Percentiles rank a stretch among this genome's conserved stretches.
These are phyloP conservation scores for Seira sanloemensis DNA, from an alignment of 2,888 invertebrate genomes.

Conservation along the genomic window DNA sequence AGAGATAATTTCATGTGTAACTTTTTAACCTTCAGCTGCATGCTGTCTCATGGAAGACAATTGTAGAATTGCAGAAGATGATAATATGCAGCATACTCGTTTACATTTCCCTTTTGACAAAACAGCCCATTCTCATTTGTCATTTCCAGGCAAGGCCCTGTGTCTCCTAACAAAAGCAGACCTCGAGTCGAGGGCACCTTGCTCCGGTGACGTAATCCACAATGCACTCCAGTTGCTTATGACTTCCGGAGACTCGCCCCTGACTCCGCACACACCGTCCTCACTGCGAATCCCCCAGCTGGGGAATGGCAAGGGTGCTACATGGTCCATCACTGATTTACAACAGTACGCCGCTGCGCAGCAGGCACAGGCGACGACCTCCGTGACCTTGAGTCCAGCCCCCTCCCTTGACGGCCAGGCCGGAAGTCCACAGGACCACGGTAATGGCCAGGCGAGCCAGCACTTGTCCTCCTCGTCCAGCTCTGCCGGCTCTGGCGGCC, in stretches of 20 bases:
- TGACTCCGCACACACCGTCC: constrained; percentile 74
- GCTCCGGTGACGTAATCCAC: constrained; percentile 94
- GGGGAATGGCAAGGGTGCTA: constrained; percentile 64
- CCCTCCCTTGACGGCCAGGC: constrained; percentile 92
- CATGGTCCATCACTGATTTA: constrained; percentile 73
- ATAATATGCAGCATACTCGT: not conserved
- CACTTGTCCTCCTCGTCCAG: constrained; percentile 70
- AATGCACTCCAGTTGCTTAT: constrained; percentile 93
- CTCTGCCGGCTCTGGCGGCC: constrained; percentile 67
- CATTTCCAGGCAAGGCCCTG: constrained; percentile 86
- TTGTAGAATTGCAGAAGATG: not conserved
- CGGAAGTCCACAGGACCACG: constrained; percentile 86
- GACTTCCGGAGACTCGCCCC: constrained; percentile 72
- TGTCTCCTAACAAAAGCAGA: constrained; percentile 93
- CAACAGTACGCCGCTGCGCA: constrained; percentile 72
- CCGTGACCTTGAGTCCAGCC: constrained; percentile 92
- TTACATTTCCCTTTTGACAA: not conserved
- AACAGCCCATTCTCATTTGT: constrained; percentile 8
- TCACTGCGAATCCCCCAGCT: constrained; percentile 69
- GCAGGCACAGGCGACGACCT: constrained; percentile 75
- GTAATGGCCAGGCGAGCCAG: constrained; percentile 66
- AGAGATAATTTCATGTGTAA: not conserved
- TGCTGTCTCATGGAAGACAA: too few relatives aligned
- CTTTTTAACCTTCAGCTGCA: not conserved
- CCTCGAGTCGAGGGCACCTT: constrained; percentile 92